These are phyloP conservation scores for Sebastiscus albofasciatus DNA, from an alignment of 2,797 vertebrate species.

Conservation along the genomic window DNA sequence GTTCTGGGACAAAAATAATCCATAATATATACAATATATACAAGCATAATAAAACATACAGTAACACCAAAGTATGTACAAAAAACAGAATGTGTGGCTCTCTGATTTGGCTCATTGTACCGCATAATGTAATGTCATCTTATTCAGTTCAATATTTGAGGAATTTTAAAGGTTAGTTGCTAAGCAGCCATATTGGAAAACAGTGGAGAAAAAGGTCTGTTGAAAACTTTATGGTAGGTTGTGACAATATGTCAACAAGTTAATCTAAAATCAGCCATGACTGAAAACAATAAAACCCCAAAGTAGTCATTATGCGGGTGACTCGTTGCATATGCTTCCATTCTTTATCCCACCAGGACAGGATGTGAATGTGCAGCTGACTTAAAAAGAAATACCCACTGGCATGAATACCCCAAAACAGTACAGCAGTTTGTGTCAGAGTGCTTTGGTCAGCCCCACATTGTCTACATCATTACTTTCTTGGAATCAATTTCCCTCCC, in stretches of 20 bases:
- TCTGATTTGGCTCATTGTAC: neutral
- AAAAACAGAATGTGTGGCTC: neutral
- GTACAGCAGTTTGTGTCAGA: slow-evolving; percentile 54
- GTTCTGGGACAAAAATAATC: slow-evolving; percentile 64
- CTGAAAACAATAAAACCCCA: slow-evolving; percentile 64
- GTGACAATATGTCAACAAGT: slow-evolving; percentile 63
- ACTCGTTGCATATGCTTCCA: slow-evolving; percentile 53
- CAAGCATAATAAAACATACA: slow-evolving; percentile 15
- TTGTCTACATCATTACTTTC: slow-evolving; percentile 70
- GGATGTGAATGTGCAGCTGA: slow-evolving; percentile 48
- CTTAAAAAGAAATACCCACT: slow-evolving; percentile 56
- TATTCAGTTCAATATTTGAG: neutral
- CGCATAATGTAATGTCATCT: neutral
- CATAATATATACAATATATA: slow-evolving; percentile 50
- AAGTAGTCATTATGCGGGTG: slow-evolving; percentile 63
- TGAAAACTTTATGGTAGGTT: slow-evolving; percentile 14
- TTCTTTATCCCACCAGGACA: slow-evolving; percentile 49
- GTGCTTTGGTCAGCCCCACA: slow-evolving; percentile 65
- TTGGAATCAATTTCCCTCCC: slow-evolving; percentile 75
- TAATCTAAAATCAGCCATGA: slow-evolving; percentile 67
- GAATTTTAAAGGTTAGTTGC: neutral
- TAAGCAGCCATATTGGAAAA: slow-evolving; percentile 6
- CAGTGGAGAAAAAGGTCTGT: neutral
- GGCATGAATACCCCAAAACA: slow-evolving; percentile 54
- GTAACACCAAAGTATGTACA: neutral